Evolutionary conservation across 2,797 vertebrate species (phyloP), one percentile per base, ranked within the genome.

Genomic region (Kryptopterus vitreolus): DNA sequence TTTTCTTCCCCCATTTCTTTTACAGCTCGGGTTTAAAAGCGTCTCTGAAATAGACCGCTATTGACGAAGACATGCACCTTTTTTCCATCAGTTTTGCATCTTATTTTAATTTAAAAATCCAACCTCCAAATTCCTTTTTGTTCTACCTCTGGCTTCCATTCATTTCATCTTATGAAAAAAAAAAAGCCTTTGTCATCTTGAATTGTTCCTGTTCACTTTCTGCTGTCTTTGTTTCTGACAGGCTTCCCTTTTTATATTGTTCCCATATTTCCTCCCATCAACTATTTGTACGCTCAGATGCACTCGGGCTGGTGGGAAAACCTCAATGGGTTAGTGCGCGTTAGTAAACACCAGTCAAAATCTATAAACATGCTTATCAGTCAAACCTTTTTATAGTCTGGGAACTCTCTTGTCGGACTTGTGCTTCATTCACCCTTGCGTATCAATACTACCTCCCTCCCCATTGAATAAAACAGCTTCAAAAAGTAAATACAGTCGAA

Each of bases 221-320:
- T 38, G 11, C n/a, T 22, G 8, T 16, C 29, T 52, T 50, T 50
- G 13, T 61, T 61, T 16, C 26, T 81, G 46, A 70, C 43, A 26
- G 31, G 11, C 20, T 76, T 81, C 33, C 65, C 53, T n/a, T 81
- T 52, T 81, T 70, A 70, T 52, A 38, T 76, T 53, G 72, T 69
- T 70, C 43, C 55, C 52, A n/a, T 76, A 35, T 20, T 55, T 29
- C 63, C 68, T 26, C 22, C 58, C 3, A 29, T 33, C 15, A 66
- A 50, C 62, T 59, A 16, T 26, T 65, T 46, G 62, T 69, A 50
- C 50, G 38, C 62, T 68, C 29, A 4, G 62, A 26, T 53, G 31
- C 1, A 7, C 33, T n/a, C 7, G 0, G 77, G 62, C 55, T 26
- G 31, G 43, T 66, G 35, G 71, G 52, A 48, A 48, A 68, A 31